Percentiles rank a stretch among this genome's conserved stretches.
phyloP scores from a whole-genome alignment of 2,113 vertebrate genomes.

The Elachura formosa region DNA sequence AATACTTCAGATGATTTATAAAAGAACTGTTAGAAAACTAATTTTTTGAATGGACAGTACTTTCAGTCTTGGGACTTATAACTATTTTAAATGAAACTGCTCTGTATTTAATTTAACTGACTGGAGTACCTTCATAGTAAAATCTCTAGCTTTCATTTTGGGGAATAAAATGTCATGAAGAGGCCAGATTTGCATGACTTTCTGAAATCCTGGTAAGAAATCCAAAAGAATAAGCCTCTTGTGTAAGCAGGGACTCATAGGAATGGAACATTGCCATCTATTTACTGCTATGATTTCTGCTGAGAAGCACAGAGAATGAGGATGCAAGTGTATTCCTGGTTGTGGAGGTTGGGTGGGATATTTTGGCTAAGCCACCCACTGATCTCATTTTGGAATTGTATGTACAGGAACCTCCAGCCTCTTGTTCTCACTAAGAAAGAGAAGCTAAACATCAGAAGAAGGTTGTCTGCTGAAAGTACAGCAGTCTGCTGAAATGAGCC shows the following conservation, averaged over 20 bases:
- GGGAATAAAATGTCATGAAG: background rate
- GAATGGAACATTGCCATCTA: background rate
- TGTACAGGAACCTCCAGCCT: background rate
- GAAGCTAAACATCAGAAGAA: background rate
- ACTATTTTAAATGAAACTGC: background rate
- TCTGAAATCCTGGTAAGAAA: accelerated
- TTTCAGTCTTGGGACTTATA: background rate
- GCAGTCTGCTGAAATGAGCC: background rate
- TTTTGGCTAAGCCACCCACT: background rate
- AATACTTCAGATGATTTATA: background rate
- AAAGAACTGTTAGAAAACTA: background rate
- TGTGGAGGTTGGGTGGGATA: background rate
- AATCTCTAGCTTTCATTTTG: background rate
- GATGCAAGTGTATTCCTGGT: accelerated
- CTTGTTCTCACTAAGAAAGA: background rate
- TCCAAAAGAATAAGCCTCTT: background rate
- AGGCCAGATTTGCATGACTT: background rate
- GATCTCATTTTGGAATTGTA: background rate
- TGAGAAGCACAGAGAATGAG: no score
- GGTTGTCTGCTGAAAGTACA: background rate
- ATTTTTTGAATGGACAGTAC: background rate
- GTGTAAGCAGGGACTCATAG: background rate
- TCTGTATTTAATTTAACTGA: background rate
- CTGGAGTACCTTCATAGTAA: background rate
- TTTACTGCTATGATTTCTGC: background rate